Conservation (phyloP, 2,888 invertebrate species). For the Palloptera scutellata region DNA sequence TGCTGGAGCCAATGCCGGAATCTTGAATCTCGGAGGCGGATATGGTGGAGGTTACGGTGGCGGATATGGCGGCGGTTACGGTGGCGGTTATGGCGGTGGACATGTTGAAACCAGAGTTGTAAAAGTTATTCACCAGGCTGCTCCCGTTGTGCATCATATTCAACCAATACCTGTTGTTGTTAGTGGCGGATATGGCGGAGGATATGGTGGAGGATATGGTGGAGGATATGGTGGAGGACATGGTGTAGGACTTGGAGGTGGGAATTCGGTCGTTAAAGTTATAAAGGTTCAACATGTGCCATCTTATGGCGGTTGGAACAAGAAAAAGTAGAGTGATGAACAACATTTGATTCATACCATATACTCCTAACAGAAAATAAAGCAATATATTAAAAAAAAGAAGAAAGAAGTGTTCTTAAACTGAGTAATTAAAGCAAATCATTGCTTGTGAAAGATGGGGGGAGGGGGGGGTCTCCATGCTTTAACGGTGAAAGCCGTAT, state of each 20-base stretch:
- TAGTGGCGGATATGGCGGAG: not conserved
- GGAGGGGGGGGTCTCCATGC: too few relatives aligned
- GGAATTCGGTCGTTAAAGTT: not conserved
- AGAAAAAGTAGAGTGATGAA: not conserved
- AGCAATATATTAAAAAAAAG: too few relatives aligned
- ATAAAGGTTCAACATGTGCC: not conserved
- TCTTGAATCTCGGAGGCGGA: conserved; percentile 33
- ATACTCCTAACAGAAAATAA: too few relatives aligned
- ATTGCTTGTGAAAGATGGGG: too few relatives aligned
- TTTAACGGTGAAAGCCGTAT: too few relatives aligned
- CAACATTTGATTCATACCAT: too few relatives aligned
- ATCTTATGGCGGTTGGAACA: not conserved
- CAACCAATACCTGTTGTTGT: not conserved
- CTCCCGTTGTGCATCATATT: not conserved
- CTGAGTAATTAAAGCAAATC: too few relatives aligned
- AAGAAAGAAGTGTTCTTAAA: too few relatives aligned
- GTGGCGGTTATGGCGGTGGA: conserved; percentile 25
- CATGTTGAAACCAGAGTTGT: not conserved
- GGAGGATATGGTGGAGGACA: not conserved
- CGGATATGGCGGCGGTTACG: conserved; percentile 22
- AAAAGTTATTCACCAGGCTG: conserved; percentile 2
- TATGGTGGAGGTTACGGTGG: conserved; percentile 30
- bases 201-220: not conserved
- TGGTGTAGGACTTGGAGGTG: not conserved
- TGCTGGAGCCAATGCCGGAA: conserved; percentile 48